Evolutionary conservation across 1,140 invertebrate species (phyloP).

Genomic region (Chrysomallon squamiferum): DNA sequence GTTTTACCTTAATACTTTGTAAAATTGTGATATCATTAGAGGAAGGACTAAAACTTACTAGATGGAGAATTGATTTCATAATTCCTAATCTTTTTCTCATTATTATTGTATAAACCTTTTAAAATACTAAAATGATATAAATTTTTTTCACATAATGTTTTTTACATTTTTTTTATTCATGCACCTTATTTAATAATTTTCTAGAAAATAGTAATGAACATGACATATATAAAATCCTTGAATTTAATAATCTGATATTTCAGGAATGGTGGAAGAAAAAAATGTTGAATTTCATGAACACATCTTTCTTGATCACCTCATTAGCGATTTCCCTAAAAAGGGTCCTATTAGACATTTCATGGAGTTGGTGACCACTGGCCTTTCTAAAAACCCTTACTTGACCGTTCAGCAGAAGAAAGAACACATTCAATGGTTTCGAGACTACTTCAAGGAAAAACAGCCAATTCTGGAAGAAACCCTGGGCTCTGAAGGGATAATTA

Average conservation of each 20-base stretch:
- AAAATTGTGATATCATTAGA: no score
- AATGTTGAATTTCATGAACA: constrained; percentile 68
- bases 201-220: no score
- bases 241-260: constrained; percentile 14
- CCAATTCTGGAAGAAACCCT: constrained; percentile 72
- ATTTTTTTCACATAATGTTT: no score
- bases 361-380: constrained; percentile 92
- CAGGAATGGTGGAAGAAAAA: constrained; percentile 75
- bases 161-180: no score
- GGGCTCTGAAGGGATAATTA: constrained; percentile 27
- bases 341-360: constrained; percentile 95
- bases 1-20: no score
- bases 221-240: no score
- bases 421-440: constrained; percentile 90
- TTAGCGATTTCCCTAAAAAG: constrained; percentile 82
- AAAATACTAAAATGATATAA: no score
- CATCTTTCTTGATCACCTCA: constrained; percentile 86
- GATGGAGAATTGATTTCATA: no score
- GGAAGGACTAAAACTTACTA: no score
- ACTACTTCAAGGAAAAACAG: constrained; percentile 88
- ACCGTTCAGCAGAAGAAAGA: constrained; percentile 86
- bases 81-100: no score
- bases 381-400: constrained; percentile 93
- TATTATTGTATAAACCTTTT: no score
- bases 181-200: no score